These are phyloP conservation scores for Hydrozoanthus tunicans DNA, from an alignment of 64 coral and sea anemone species.

Conservation along the genomic window DNA sequence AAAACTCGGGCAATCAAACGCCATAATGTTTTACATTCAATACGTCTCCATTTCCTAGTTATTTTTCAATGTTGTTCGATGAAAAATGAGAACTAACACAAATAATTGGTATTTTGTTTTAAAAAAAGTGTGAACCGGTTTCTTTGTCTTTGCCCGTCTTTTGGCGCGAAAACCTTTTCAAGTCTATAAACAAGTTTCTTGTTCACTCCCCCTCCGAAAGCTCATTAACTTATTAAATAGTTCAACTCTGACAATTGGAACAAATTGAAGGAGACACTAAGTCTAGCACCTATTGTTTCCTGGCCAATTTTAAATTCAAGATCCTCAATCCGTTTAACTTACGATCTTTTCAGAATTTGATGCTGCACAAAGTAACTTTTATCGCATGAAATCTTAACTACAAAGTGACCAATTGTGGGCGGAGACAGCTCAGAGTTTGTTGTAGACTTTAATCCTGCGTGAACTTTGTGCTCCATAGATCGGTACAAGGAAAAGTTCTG, in stretches of 20 bases:
- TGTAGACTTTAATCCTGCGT: not conserved
- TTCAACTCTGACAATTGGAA: constrained; percentile 48
- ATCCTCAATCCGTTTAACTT: constrained; percentile 2
- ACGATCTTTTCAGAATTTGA: constrained; percentile 14
- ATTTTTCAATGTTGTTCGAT: not conserved
- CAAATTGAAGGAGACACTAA: constrained; percentile 62
- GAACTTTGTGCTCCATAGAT: not conserved
- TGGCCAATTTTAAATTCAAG: constrained; percentile 32
- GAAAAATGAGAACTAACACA: no score
- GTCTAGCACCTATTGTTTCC: constrained; percentile 60
- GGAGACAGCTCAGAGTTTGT: not conserved
- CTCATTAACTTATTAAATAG: constrained; percentile 54
- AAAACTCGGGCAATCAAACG: constrained; percentile 31
- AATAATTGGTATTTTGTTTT: not conserved
- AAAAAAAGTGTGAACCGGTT: not conserved
- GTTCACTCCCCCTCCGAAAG: constrained; percentile 57
- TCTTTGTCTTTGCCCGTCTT: not conserved
- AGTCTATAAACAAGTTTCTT: constrained; percentile 35
- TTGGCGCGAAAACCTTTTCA: constrained; percentile 7
- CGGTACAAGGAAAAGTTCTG: not conserved
- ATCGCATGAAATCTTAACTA: not conserved
- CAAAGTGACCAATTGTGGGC: not conserved
- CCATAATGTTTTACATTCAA: not conserved
- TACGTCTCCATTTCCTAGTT: not conserved
- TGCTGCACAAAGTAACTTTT: not conserved